phyloP scores from a whole-genome alignment of 1,140 invertebrate genomes.

The Platorchestia sp. region DNA sequence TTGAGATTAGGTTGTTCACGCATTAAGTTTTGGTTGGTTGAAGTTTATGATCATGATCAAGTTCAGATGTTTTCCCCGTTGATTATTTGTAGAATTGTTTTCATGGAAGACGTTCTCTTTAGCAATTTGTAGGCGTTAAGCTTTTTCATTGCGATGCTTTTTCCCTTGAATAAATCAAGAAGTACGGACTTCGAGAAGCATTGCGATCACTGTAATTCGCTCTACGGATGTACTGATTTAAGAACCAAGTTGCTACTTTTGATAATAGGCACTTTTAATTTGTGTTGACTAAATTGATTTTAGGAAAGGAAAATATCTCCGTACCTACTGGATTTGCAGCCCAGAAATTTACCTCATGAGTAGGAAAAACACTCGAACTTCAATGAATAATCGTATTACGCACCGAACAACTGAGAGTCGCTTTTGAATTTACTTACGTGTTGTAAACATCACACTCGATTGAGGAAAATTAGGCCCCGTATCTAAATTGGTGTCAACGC shows the following conservation, averaged over 20 bases:
- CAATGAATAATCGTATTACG: not conserved
- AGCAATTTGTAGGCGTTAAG: not conserved
- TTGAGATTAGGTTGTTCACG: not conserved
- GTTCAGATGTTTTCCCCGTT: not conserved
- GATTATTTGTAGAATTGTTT: slow-evolving; percentile 9
- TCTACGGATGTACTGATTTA: not conserved
- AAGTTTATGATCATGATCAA: not conserved
- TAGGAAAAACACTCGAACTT: not conserved
- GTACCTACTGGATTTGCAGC: not conserved
- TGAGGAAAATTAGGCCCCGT: not conserved
- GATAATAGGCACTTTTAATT: not conserved
- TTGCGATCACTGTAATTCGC: not conserved
- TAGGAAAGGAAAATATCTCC: not conserved
- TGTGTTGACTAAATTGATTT: not conserved
- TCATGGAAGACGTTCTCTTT: not conserved
- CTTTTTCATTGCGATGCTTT: not conserved
- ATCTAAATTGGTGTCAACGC: not conserved
- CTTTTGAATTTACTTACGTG: not conserved
- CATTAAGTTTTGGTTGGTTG: slow-evolving; percentile 32
- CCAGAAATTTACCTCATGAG: not conserved
- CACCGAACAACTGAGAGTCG: not conserved
- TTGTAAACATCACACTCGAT: not conserved
- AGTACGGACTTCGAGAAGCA: not conserved
- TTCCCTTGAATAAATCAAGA: not conserved
- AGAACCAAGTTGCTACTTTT: too few species aligned